Evolutionary conservation across 2,113 vertebrate species (phyloP), one percentile per base, ranked within the genome.

Genomic region (Dasyprocta punctata): DNA sequence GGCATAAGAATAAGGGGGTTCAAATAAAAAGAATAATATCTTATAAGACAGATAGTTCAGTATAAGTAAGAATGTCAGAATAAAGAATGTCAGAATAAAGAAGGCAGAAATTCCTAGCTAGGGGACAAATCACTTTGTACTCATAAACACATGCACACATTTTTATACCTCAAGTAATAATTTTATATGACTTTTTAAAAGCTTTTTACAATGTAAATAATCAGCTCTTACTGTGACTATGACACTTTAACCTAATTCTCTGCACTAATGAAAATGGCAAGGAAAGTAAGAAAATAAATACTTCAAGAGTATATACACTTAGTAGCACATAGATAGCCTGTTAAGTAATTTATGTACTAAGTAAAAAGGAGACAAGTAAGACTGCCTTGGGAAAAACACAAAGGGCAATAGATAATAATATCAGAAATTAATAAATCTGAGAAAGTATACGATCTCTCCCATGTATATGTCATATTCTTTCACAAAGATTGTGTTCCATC

Each of bases 201-300:
- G 10, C 5, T 75, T 75, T 92, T 47, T 86, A 71, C 54, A 92
- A 71, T 47, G 87, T 33, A 95, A 5, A 28, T 36, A 38, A 30
- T 60, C 54, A 84, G n/a, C 24, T 92, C 44, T 13, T 91, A 71
- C 3, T 52, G 17, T 14, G 65, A 93, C 60, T 65, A 86, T 61
- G 60, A 81, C 3, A 7, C 36, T 36, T 84, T 58, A 85, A 77
- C 84, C 24, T 67, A 24, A 65, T 73, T 58, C 26, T 94, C 93
- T 77, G 92, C 36, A 93, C 16, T 41, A n/a, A 89, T 56, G 1
- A 90, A 96, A 94, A 73, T 60, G 6, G 86, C 7, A 26, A 90
- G 47, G 44, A 81, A 89, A 85, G 81, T 11, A 60, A 44, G 33
- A 94, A 90, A 90, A 80, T 71, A 92, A 78, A 84, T 38, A 96